These are phyloP conservation scores for Cecidostiba fungosa DNA, from an alignment of 2,888 invertebrate species.

Conservation along the genomic window DNA sequence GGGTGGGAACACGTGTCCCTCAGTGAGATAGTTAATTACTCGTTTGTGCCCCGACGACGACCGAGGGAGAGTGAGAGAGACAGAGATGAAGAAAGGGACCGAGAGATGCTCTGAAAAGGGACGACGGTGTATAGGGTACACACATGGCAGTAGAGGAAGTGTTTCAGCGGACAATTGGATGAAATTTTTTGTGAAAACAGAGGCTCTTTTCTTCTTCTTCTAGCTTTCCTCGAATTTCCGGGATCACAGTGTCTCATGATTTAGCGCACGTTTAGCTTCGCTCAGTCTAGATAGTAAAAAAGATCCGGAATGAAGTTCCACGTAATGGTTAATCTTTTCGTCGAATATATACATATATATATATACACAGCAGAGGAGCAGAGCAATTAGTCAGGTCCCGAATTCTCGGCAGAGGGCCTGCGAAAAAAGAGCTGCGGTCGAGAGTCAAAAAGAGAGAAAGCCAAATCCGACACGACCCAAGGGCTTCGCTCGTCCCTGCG, in stretches of 20 bases:
- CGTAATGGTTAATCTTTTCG: neutral
- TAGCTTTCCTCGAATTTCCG: neutral
- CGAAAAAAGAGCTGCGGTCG: slow-evolving; percentile 52
- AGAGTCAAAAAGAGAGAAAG: neutral
- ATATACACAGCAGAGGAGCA: no score
- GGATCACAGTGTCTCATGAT: neutral
- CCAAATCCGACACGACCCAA: neutral
- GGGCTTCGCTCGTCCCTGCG: neutral
- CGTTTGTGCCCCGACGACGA: slow-evolving; percentile 75
- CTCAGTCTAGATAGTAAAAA: neutral
- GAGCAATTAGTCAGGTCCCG: slow-evolving; percentile 6
- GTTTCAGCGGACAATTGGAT: slow-evolving; percentile 38
- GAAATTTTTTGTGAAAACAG: slow-evolving; percentile 21
- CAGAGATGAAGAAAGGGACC: slow-evolving; percentile 20
- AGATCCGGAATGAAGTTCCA: neutral
- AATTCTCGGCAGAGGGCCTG: slow-evolving; percentile 48
- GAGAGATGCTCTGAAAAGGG: slow-evolving; percentile 40
- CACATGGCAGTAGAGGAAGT: slow-evolving; percentile 16
- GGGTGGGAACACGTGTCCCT: slow-evolving; percentile 78
- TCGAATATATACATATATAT: neutral
- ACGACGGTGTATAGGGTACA: neutral
- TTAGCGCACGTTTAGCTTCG: no score
- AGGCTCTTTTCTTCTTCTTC: neutral
- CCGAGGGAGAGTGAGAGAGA: slow-evolving; percentile 62
- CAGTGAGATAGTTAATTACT: slow-evolving; percentile 80